Evolutionary conservation across 2,797 vertebrate species (phyloP).

Genomic region (Melanotaenia parkinsoni): DNA sequence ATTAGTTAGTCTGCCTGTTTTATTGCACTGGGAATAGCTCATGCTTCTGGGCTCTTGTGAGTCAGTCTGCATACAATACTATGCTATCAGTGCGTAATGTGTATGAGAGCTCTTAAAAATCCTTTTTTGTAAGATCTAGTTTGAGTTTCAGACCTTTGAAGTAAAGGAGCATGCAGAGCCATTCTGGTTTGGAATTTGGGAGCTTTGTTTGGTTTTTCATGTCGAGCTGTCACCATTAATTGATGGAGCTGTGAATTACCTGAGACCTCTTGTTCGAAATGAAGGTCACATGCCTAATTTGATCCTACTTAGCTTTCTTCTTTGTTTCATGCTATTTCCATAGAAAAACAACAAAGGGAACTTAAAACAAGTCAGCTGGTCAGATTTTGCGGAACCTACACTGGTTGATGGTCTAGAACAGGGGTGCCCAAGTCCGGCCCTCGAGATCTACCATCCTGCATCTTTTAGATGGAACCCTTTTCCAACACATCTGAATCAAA

Average conservation of each 20-base stretch:
- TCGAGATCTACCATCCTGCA: too few relatives aligned
- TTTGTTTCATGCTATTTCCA: conserved; percentile 14
- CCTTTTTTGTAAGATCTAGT: conserved; percentile 12
- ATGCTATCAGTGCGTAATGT: conserved; percentile 20
- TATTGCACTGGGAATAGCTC: conserved; percentile 72
- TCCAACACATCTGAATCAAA: too few relatives aligned
- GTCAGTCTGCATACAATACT: conserved; percentile 59
- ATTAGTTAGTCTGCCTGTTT: conserved; percentile 75
- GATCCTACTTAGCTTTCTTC: conserved; percentile 1
- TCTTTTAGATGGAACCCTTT: too few relatives aligned
- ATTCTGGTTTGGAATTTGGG: conserved; percentile 15
- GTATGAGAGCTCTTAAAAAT: conserved; percentile 13
- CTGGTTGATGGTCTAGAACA: neutral
- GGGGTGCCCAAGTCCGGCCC: too few relatives aligned
- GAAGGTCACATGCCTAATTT: conserved; percentile 26
- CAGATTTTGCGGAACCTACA: neutral
- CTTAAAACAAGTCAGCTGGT: neutral
- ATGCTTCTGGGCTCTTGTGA: conserved; percentile 62
- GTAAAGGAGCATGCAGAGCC: conserved; percentile 13
- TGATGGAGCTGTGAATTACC: conserved; percentile 3
- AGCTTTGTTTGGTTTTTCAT: conserved; percentile 3
- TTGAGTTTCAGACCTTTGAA: conserved; percentile 34
- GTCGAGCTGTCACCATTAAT: conserved; percentile 3
- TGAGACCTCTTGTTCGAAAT: conserved; percentile 6
- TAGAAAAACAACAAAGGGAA: conserved; percentile 11